phyloP scores from a whole-genome alignment of 35 echinoderm and acorn worm genomes.

The Eucidaris tribuloides region DNA sequence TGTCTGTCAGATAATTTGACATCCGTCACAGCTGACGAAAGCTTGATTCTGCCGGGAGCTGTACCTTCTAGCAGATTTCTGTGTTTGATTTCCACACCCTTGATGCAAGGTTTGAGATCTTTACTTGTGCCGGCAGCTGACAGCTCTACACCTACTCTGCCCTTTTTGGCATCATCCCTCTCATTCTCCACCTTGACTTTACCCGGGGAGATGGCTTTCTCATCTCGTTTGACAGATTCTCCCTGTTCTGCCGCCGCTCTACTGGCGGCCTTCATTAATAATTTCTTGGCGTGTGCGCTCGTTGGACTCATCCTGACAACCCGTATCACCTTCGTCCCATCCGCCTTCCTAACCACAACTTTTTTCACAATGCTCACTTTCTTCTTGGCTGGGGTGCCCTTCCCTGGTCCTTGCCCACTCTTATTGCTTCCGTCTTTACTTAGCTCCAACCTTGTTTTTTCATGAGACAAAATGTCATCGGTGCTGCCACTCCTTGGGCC shows the following conservation, averaged over 20 bases:
- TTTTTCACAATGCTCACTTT: constrained; percentile 5
- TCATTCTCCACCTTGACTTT: neutral
- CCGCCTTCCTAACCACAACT: constrained; percentile 19
- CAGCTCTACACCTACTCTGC: too few species aligned
- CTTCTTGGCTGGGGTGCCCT: neutral
- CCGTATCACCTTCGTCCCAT: constrained; percentile 10
- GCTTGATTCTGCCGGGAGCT: too few species aligned
- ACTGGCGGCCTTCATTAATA: neutral
- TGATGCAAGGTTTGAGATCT: too few species aligned
- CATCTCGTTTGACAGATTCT: neutral
- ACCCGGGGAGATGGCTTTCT: neutral
- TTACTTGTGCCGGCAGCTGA: too few species aligned
- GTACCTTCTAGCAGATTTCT: too few species aligned
- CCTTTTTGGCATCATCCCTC: neutral
- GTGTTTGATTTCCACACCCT: too few species aligned
- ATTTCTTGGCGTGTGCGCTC: neutral
- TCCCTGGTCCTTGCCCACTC: neutral
- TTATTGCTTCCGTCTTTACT: neutral
- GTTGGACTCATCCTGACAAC: constrained; percentile 4
- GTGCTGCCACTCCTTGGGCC: neutral
- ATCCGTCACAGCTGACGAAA: too few species aligned
- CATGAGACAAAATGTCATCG: neutral
- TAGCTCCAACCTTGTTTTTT: neutral
- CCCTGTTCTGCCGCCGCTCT: constrained; percentile 8
- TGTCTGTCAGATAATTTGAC: too few species aligned